These are phyloP conservation scores for Calliopum simillimum DNA, from an alignment of 2,888 invertebrate genomes.

Conservation along the genomic window DNA sequence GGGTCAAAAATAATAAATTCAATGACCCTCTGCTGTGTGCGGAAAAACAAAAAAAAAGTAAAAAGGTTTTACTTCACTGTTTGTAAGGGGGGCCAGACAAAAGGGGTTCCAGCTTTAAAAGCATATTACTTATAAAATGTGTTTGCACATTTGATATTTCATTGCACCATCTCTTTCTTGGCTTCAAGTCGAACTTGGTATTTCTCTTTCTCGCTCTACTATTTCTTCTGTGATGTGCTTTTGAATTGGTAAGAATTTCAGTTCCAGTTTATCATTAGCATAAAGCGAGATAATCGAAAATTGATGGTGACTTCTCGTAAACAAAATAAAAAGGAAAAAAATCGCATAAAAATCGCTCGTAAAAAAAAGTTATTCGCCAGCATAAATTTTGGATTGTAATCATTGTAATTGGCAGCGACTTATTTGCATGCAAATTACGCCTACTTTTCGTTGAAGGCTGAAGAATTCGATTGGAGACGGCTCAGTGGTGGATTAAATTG, in stretches of 20 bases:
- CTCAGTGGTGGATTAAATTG: conserved; percentile 16
- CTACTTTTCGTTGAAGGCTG: background rate
- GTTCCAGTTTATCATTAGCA: conserved; percentile 18
- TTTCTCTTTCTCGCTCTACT: background rate
- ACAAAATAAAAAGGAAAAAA: background rate
- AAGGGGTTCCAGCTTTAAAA: background rate
- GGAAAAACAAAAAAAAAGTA: too few relatives aligned
- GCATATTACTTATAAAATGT: background rate
- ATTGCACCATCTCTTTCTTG: background rate
- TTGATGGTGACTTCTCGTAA: conserved; percentile 12
- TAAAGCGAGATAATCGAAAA: conserved; percentile 23
- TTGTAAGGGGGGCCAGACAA: background rate
- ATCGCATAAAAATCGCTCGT: conserved; percentile 18
- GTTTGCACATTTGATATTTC: conserved; percentile 11
- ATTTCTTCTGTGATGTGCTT: background rate
- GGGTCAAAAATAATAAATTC: conserved; percentile 4
- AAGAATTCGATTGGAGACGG: background rate
- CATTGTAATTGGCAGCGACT: conserved; percentile 29
- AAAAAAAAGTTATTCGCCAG: conserved; percentile 17
- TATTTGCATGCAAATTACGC: conserved; percentile 27
- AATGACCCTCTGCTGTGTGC: background rate
- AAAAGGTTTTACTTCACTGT: background rate
- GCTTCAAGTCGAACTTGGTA: background rate
- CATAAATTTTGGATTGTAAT: conserved; percentile 23
- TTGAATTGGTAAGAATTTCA: background rate